Percentiles rank a stretch among this genome's conserved stretches.
These are phyloP conservation scores for Venturia canescens DNA, from an alignment of 1,140 invertebrate species.

Conservation along the genomic window DNA sequence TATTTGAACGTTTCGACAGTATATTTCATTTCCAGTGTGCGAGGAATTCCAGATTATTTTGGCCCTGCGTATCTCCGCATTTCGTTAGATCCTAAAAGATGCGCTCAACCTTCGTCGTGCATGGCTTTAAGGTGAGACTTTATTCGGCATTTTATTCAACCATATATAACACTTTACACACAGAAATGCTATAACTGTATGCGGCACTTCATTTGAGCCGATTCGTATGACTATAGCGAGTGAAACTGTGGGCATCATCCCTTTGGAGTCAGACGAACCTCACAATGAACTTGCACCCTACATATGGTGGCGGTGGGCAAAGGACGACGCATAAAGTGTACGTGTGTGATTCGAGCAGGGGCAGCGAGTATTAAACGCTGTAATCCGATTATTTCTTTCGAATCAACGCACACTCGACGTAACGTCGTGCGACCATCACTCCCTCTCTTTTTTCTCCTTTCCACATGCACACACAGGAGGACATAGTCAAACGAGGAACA, in stretches of 20 bases:
- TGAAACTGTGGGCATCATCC: conserved; percentile 14
- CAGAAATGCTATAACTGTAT: no score
- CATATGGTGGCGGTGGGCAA: conserved; percentile 30
- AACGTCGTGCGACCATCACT: conserved; percentile 35
- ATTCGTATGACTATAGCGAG: not conserved
- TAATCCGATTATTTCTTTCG: conserved; percentile 68
- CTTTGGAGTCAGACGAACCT: conserved; percentile 56
- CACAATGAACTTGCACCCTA: conserved; percentile 60
- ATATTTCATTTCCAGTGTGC: no score
- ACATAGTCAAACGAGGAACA: conserved; percentile 13
- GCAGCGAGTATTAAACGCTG: conserved; percentile 55
- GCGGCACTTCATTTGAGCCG: no score
- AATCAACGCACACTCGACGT: conserved; percentile 59
- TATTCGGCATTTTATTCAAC: no score
- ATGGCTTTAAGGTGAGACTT: no score
- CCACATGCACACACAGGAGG: conserved; percentile 4
- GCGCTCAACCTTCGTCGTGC: no score
- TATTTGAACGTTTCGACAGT: no score
- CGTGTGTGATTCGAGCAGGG: not conserved
- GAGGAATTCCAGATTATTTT: no score
- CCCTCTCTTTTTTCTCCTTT: not conserved
- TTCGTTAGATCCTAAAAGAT: no score
- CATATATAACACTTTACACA: no score
- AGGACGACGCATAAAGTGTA: not conserved
- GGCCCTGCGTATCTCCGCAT: no score